Conservation (phyloP, 2,797 vertebrate genomes). For the Oceanodroma leucorhoa region DNA sequence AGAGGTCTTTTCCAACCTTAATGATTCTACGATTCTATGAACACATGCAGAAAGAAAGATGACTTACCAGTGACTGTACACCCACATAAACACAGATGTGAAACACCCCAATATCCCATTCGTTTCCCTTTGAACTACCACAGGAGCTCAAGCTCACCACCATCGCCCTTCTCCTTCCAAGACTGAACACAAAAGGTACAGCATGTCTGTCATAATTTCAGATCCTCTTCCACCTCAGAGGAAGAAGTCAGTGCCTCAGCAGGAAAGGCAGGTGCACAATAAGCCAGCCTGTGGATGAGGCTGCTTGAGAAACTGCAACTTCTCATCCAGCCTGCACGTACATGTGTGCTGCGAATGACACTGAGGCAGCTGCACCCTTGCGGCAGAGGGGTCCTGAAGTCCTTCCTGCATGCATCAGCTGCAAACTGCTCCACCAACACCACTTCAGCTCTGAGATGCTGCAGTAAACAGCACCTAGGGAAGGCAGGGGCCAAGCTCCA, state of each 20-base stretch:
- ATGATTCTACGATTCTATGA: neutral
- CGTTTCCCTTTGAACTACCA: neutral
- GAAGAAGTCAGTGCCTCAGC: neutral
- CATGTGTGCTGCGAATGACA: rapidly evolving
- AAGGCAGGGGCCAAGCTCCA: neutral
- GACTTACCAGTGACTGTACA: neutral
- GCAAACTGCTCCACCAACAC: neutral
- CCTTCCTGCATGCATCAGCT: neutral
- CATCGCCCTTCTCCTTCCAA: neutral
- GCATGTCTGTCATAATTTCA: rapidly evolving
- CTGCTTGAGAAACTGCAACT: neutral
- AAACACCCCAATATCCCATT: neutral
- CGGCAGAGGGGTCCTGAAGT: neutral
- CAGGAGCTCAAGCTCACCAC: neutral
- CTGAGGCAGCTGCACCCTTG: neutral
- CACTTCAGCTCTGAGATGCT: neutral
- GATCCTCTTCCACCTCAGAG: neutral
- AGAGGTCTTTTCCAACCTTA: too few relatives aligned
- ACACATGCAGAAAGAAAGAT: neutral
- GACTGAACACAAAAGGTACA: neutral
- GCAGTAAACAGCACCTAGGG: neutral
- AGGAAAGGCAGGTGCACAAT: neutral
- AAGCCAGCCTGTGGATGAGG: rapidly evolving
- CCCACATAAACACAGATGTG: neutral
- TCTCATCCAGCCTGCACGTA: neutral